Percentiles rank a stretch among this genome's conserved stretches.
Evolutionary conservation across 2,113 vertebrate genomes (phyloP).

Genomic region (Chiloscyllium plagiosum): DNA sequence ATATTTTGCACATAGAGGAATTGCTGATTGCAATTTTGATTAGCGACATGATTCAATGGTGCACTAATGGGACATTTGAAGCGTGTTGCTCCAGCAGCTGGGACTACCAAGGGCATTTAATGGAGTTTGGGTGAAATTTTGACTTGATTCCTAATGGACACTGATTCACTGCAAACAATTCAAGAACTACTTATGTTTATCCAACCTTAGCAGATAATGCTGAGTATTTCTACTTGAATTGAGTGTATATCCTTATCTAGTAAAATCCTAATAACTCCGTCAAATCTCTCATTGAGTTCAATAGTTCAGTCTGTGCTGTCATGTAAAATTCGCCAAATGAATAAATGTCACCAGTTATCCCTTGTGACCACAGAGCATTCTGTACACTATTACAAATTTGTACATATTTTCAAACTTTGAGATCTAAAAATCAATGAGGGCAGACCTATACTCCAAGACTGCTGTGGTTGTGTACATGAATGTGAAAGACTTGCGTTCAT

Average conservation of each 20-base stretch:
- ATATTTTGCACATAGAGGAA: not conserved
- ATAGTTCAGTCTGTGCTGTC: not conserved
- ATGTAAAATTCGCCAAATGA: not conserved
- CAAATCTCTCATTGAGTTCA: not conserved
- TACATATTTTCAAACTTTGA: not conserved
- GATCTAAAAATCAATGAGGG: not conserved
- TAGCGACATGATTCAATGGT: too few species aligned
- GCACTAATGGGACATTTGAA: too few species aligned
- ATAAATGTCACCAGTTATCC: not conserved
- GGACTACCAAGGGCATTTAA: too few species aligned
- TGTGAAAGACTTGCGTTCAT: not conserved
- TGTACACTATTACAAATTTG: too few species aligned
- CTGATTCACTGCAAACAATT: not conserved
- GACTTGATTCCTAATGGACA: not conserved
- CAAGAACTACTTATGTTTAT: not conserved
- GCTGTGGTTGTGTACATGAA: not conserved
- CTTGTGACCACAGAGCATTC: too few species aligned
- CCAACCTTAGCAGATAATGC: too few species aligned
- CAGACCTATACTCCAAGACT: not conserved
- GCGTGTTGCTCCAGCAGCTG: too few species aligned
- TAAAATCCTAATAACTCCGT: too few species aligned
- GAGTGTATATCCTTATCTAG: not conserved
- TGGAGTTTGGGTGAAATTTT: not conserved
- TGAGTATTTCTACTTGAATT: not conserved
- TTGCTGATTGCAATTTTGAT: too few species aligned